phyloP scores from a whole-genome alignment of 2,113 vertebrate genomes.

The Hiodon tergisus region DNA sequence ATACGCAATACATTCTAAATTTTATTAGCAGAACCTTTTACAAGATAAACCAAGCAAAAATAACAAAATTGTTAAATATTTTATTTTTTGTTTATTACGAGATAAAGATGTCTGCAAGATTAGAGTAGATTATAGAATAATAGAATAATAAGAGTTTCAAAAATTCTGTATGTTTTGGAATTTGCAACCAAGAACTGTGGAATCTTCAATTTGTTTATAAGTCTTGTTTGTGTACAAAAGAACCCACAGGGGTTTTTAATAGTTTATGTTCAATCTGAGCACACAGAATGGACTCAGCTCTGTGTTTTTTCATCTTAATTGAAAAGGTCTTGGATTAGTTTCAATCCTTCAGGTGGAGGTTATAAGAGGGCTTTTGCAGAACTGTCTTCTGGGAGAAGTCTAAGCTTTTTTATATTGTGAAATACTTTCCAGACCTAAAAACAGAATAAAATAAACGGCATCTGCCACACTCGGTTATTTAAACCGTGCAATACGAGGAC shows the following conservation, averaged over 20 bases:
- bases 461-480: conserved; percentile 18
- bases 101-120: conserved; percentile 14
- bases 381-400: background rate
- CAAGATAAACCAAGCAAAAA: too few species aligned
- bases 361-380: conserved; percentile 1
- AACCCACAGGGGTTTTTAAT: too few species aligned
- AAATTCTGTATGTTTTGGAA: background rate
- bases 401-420: conserved; percentile 5
- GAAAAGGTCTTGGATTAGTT: conserved; percentile 11
- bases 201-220: conserved; percentile 11
- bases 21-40: too few species aligned
- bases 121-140: background rate
- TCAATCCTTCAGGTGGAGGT: conserved; percentile 2
- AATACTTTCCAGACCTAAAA: conserved; percentile 13
- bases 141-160: conserved; percentile 1
- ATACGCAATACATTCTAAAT: too few species aligned
- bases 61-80: background rate
- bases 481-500: conserved; percentile 22
- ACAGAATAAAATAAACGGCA: conserved; percentile 23
- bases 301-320: conserved; percentile 5
- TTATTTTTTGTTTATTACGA: background rate
- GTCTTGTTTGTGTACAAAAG: background rate
- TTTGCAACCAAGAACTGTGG: conserved; percentile 3
- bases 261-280: background rate
- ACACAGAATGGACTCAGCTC: background rate